phyloP scores from a whole-genome alignment of 2,888 invertebrate genomes.

The Orthonevra nobilis region DNA sequence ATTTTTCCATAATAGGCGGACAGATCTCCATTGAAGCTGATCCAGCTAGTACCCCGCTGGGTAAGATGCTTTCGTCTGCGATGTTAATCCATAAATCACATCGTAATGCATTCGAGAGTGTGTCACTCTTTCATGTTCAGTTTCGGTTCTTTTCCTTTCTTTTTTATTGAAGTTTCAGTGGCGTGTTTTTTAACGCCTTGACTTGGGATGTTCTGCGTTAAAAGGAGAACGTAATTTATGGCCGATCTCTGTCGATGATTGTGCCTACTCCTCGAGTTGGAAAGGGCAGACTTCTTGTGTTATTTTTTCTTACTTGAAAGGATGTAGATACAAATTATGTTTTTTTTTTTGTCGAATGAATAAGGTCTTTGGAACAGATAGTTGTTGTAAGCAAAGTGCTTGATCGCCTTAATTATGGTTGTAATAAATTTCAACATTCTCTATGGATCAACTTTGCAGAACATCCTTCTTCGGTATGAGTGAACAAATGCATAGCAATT shows the following conservation, averaged over 20 bases:
- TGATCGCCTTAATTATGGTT: conserved; percentile 51
- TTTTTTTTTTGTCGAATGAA: too few relatives aligned
- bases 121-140: conserved; percentile 67
- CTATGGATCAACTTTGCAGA: conserved; percentile 9
- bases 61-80: conserved; percentile 64
- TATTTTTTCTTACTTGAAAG: too few relatives aligned
- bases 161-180: conserved; percentile 16
- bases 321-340: too few relatives aligned
- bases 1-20: conserved; percentile 51
- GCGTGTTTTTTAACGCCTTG: conserved; percentile 41
- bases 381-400: conserved; percentile 6
- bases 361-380: conserved; percentile 30
- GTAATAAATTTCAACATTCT: conserved; percentile 44
- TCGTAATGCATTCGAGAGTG: conserved; percentile 52
- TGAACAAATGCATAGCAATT: background rate
- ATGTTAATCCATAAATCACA: conserved; percentile 67
- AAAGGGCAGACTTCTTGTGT: conserved; percentile 39
- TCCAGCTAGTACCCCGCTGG: too few relatives aligned
- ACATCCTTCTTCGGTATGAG: background rate
- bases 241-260: conserved; percentile 60
- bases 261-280: conserved; percentile 55
- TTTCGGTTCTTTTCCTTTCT: conserved; percentile 7
- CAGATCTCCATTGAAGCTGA: conserved; percentile 56
- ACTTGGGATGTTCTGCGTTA: conserved; percentile 29
- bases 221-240: conserved; percentile 52